Evolutionary conservation across 2,888 invertebrate species (phyloP).

Genomic region (Drosophila longiperda): DNA sequence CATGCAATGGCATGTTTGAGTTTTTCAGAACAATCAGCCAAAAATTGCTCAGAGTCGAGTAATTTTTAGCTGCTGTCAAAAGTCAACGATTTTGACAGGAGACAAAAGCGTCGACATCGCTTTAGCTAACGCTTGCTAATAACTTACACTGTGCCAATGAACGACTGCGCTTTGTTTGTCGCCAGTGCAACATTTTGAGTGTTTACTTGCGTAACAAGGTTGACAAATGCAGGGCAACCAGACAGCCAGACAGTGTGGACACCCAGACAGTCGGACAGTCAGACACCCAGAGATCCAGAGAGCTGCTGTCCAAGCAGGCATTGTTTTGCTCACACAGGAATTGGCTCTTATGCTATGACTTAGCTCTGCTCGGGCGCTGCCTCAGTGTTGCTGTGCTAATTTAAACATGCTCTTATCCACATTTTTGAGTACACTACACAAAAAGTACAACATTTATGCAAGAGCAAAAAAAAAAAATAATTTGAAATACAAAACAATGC

Average conservation of each 20-base stretch:
- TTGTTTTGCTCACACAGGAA: slow-evolving; percentile 43
- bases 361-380: slow-evolving; percentile 3
- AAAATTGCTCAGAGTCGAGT: slow-evolving; percentile 14
- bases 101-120: slow-evolving; percentile 46
- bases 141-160: background rate
- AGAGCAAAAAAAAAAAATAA: slow-evolving; percentile 8
- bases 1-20: slow-evolving; percentile 18
- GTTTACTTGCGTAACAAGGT: slow-evolving; percentile 17
- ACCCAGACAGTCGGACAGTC: no score
- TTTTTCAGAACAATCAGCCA: slow-evolving; percentile 7
- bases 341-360: slow-evolving; percentile 51
- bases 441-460: slow-evolving; percentile 11
- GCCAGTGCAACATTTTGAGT: slow-evolving; percentile 16
- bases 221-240: slow-evolving; percentile 19
- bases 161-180: slow-evolving; percentile 23
- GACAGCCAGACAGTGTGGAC: background rate
- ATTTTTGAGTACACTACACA: slow-evolving; percentile 44
- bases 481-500: slow-evolving; percentile 24
- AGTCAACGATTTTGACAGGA: slow-evolving; percentile 57
- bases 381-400: slow-evolving; percentile 55
- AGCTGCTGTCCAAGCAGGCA: slow-evolving; percentile 8
- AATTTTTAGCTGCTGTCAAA: slow-evolving; percentile 46
- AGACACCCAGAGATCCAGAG: background rate
- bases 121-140: slow-evolving; percentile 33
- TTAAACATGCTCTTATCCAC: slow-evolving; percentile 39